Percentiles rank a stretch among this genome's conserved stretches.
These are phyloP conservation scores for Neopelma chrysocephalum DNA, from an alignment of 2,797 vertebrate genomes.

Conservation along the genomic window DNA sequence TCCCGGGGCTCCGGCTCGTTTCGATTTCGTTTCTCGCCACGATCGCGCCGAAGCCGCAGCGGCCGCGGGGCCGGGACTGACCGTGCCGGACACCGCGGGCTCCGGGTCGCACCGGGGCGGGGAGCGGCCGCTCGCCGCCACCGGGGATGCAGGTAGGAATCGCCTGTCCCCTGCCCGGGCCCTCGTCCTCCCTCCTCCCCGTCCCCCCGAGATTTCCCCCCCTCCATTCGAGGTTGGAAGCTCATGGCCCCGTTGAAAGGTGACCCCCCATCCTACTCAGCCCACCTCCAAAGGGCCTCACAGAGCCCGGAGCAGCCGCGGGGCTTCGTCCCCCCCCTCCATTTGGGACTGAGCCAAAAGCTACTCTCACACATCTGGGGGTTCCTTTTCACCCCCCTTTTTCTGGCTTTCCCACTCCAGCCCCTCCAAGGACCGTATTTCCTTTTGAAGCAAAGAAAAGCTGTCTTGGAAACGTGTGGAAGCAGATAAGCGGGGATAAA, in stretches of 20 bases:
- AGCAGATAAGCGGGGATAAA: not conserved
- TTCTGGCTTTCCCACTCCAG: fast-evolving
- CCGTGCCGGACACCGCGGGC: not conserved
- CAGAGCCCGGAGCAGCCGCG: not conserved
- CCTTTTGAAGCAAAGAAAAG: not conserved
- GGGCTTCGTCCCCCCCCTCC: fast-evolving
- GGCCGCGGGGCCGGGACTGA: not conserved
- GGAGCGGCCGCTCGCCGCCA: not conserved
- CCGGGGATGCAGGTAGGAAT: constrained; percentile 69
- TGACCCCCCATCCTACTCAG: too few relatives aligned
- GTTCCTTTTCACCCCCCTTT: fast-evolving
- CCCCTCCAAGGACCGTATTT: not conserved
- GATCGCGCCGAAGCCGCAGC: not conserved
- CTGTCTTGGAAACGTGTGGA: not conserved
- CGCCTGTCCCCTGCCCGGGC: not conserved
- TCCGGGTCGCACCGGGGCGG: not conserved
- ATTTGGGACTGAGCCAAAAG: fast-evolving
- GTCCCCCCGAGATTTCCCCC: not conserved
- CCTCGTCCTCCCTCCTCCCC: not conserved
- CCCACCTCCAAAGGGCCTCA: not conserved
- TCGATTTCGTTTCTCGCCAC: constrained; percentile 90
- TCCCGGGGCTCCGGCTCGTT: constrained; percentile 70
- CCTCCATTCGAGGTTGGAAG: not conserved
- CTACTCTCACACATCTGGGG: not conserved
- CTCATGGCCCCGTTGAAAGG: not conserved